phyloP scores from a whole-genome alignment of 2,113 vertebrate genomes.

The Trachemys scripta region DNA sequence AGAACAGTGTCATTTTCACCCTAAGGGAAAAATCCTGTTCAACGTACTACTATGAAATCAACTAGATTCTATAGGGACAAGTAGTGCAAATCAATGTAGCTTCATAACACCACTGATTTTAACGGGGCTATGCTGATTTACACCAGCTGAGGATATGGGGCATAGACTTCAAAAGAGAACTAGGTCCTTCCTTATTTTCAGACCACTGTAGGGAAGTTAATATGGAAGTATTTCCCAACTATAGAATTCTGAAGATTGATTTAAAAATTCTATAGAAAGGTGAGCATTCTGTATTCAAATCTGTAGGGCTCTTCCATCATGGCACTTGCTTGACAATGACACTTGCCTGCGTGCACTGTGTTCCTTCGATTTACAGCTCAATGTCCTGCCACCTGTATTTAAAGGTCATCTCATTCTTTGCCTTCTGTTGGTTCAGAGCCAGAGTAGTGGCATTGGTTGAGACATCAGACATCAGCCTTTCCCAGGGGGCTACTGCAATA shows the following conservation, averaged over 20 bases:
- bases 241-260: fast-evolving
- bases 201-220: neutral
- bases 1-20: neutral
- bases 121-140: neutral
- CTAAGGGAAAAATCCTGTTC: neutral
- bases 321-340: neutral
- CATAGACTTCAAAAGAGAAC: neutral
- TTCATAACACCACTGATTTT: neutral
- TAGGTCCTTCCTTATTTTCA: neutral
- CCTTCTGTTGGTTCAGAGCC: neutral
- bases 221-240: fast-evolving
- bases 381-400: neutral
- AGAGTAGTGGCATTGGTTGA: neutral
- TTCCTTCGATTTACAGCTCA: neutral
- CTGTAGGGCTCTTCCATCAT: neutral
- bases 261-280: neutral
- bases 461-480: fast-evolving
- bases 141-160: neutral
- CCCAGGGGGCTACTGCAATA: neutral
- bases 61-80: neutral
- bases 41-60: neutral
- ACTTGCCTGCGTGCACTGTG: neutral
- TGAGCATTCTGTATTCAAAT: neutral
- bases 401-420: neutral
- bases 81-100: neutral